A percentile compares a stretch with the other conserved stretches of the same genome.
Conservation (phyloP, 2,888 invertebrate genomes). For the Seladonia tumulorum region DNA sequence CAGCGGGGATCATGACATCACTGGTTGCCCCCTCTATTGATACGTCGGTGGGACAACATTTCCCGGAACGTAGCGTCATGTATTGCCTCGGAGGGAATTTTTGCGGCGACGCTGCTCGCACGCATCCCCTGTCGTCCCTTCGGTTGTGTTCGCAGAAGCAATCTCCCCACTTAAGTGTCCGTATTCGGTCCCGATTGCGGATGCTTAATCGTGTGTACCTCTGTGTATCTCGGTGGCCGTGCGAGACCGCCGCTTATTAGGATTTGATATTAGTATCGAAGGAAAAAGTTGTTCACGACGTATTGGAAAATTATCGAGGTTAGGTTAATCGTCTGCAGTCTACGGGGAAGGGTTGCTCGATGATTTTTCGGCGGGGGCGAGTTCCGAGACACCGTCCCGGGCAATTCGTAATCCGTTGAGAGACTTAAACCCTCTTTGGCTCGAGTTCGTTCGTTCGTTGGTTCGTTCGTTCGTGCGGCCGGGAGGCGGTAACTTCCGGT, state of each 20-base stretch:
- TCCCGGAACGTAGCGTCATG: background rate
- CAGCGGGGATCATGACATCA: background rate
- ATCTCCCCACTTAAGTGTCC: background rate
- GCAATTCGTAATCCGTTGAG: slow-evolving; percentile 62
- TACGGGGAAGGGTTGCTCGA: background rate
- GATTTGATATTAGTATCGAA: no score
- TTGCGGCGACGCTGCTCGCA: background rate
- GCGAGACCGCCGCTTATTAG: no score
- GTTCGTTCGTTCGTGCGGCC: slow-evolving; percentile 38
- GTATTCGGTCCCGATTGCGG: background rate
- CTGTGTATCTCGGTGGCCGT: background rate
- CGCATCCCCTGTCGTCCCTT: background rate
- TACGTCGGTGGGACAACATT: background rate
- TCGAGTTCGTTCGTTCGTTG: slow-evolving; percentile 58
- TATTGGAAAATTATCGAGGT: background rate
- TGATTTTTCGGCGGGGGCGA: slow-evolving; percentile 9
- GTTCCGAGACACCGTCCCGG: slow-evolving; percentile 50
- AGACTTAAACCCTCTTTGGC: slow-evolving; percentile 56
- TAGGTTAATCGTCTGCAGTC: background rate
- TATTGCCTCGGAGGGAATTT: background rate
- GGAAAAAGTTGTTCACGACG: background rate
- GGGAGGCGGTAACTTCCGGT: slow-evolving; percentile 78
- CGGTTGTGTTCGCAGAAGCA: background rate
- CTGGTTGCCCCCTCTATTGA: background rate
- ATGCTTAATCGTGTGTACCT: background rate